phyloP scores from a whole-genome alignment of 2,113 vertebrate genomes.

The Mustelus asterias region DNA sequence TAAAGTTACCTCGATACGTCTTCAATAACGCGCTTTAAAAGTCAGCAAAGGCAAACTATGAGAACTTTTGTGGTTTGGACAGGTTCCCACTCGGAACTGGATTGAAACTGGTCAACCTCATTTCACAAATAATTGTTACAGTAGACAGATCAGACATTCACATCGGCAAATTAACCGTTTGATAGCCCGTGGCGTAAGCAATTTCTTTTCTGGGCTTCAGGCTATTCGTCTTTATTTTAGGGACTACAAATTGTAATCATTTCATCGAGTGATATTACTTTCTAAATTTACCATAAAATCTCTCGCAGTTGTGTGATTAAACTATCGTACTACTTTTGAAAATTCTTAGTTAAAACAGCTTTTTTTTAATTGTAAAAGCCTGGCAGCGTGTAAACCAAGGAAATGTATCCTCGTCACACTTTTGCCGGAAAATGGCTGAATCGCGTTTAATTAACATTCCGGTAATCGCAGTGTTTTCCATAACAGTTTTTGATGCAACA shows the following conservation, averaged over 20 bases:
- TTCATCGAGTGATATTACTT: background rate
- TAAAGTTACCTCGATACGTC: background rate
- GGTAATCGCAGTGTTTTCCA: background rate
- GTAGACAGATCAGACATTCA: background rate
- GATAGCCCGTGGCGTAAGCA: background rate
- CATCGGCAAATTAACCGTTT: background rate
- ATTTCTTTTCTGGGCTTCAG: background rate
- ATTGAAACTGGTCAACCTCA: background rate
- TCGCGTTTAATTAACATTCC: background rate
- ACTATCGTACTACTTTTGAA: background rate
- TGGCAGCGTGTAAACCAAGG: background rate
- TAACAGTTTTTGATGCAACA: background rate
- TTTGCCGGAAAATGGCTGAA: background rate
- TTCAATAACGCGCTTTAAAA: background rate
- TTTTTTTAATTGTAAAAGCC: background rate
- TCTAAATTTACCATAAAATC: background rate
- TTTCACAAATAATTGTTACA: background rate
- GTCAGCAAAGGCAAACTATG: background rate
- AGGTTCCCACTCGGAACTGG: background rate
- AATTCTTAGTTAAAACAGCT: background rate
- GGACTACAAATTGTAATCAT: background rate
- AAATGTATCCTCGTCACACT: background rate
- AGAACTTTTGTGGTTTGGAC: background rate
- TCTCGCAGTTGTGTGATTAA: background rate
- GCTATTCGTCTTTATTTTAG: background rate